phyloP scores from a whole-genome alignment of 2,888 invertebrate species.

The Tuberolachnus salignus region DNA sequence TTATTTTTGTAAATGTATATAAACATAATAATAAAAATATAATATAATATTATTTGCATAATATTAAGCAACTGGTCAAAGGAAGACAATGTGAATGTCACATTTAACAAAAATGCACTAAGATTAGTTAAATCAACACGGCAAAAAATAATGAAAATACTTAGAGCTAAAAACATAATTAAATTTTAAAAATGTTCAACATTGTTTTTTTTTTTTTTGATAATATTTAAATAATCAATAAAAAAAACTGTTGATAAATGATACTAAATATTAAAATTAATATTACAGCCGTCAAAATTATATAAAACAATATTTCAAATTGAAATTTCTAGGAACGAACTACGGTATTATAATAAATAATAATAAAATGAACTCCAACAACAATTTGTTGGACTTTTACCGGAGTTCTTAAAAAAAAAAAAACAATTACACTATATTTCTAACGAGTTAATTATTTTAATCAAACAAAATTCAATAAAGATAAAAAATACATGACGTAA shows the following conservation, averaged over 20 bases:
- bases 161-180: conserved; percentile 19
- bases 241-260: conserved; percentile 15
- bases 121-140: conserved; percentile 28
- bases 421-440: background rate
- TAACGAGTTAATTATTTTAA: background rate
- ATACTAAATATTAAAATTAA: conserved; percentile 27
- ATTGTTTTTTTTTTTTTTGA: conserved; percentile 38
- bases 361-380: background rate
- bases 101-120: background rate
- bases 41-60: too few relatives aligned
- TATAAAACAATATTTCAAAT: conserved; percentile 23
- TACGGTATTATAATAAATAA: conserved; percentile 1
- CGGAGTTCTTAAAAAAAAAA: conserved; percentile 2
- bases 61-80: conserved; percentile 5
- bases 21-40: too few relatives aligned
- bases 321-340: conserved; percentile 46
- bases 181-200: conserved; percentile 33
- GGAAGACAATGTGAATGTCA: conserved; percentile 28
- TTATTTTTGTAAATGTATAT: conserved; percentile 9
- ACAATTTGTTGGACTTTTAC: background rate
- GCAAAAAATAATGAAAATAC: conserved; percentile 8
- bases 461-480: background rate
- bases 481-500: background rate
- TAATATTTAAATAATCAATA: background rate
- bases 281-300: conserved; percentile 2